Conservation (phyloP, 2,113 vertebrate species). For the Verasper variegatus region DNA sequence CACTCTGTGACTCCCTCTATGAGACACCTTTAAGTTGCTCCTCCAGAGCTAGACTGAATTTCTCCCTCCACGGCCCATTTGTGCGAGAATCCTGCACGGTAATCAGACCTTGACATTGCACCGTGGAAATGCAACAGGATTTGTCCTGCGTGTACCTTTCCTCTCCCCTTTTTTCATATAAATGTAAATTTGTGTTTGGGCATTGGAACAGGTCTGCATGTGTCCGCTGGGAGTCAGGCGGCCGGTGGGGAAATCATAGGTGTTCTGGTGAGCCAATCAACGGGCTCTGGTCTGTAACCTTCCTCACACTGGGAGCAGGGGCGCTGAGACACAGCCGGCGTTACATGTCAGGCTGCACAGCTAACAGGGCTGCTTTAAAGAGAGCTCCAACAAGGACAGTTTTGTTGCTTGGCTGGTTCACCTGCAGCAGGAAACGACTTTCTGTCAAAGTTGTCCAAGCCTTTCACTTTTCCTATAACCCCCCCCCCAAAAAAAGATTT, state of each 20-base stretch:
- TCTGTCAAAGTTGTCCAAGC: constrained; percentile 12
- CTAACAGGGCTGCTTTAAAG: constrained; percentile 41
- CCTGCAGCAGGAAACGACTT: constrained; percentile 33
- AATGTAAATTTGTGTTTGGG: constrained; percentile 80
- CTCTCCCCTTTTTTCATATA: constrained; percentile 76
- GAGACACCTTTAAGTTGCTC: constrained; percentile 61
- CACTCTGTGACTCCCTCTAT: constrained; percentile 54
- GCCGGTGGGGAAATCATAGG: constrained; percentile 71
- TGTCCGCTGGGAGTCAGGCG: constrained; percentile 57
- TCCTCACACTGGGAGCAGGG: constrained; percentile 48
- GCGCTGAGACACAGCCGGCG: constrained; percentile 56
- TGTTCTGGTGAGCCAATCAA: constrained; percentile 58
- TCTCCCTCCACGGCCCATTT: constrained; percentile 64
- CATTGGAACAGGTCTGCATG: constrained; percentile 62
- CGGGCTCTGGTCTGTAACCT: constrained; percentile 47
- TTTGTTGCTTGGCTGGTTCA: constrained; percentile 37
- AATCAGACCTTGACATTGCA: constrained; percentile 66
- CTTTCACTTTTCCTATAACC: neutral
- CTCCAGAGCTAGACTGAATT: constrained; percentile 62
- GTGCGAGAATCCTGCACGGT: constrained; percentile 49
- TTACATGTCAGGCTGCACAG: constrained; percentile 42
- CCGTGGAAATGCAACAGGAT: constrained; percentile 63
- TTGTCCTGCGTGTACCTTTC: constrained; percentile 65
- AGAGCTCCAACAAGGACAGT: constrained; percentile 25
- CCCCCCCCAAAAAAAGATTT: neutral